Base-by-base conservation (phyloP, 1,140 invertebrate genomes). In the Zaprionus nigranus region DNA sequence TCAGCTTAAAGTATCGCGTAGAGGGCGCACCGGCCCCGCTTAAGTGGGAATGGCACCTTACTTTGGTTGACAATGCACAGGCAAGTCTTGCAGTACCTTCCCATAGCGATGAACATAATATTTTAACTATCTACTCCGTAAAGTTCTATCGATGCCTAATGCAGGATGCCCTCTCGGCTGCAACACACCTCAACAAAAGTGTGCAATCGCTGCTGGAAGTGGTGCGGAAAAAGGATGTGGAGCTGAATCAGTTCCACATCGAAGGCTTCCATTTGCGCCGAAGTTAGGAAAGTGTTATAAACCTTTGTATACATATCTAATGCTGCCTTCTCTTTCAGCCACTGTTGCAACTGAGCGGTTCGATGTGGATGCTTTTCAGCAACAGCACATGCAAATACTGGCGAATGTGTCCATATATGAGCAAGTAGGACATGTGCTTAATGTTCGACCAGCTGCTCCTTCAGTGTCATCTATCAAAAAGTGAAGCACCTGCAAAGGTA, bases 41-140 rank as follows among this genome's bases (percentile, higher is more conserved):
- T 0, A 79, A 81, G 6, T 92, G 84, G 82, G 64, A 90, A 22
- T 92, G 91, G 91, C 59, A 75, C 17, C 15, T 92, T 2, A 40
- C 5, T 2, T 20, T 1, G 6, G 26, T 56, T 6, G 34, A 56
- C 11, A 56, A 11, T 4, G 36, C 26, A 3, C 24, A 20, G 43
- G 83, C 85, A 53, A 71, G n/a, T 15, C 17, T 15, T 56, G 22
- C 15, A 56, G 34, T 17, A 43, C 6, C n/a, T 17, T 43, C 5
- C 5, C n/a, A n/a, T 3, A 43, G n/a, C 2, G 13, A 5, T 38
- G 0, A 15, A 15, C 3, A 15, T 13, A 4, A 12, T 38, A 38
- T 38, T 15, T 38, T 5, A 38, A 38, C 36, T 38, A 15, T 38
- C 3, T 38, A 38, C 13, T 5, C 3, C 4, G 36, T 43, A 24